Evolutionary conservation across 2,113 vertebrate genomes (phyloP).

Genomic region (Oxyura jamaicensis): DNA sequence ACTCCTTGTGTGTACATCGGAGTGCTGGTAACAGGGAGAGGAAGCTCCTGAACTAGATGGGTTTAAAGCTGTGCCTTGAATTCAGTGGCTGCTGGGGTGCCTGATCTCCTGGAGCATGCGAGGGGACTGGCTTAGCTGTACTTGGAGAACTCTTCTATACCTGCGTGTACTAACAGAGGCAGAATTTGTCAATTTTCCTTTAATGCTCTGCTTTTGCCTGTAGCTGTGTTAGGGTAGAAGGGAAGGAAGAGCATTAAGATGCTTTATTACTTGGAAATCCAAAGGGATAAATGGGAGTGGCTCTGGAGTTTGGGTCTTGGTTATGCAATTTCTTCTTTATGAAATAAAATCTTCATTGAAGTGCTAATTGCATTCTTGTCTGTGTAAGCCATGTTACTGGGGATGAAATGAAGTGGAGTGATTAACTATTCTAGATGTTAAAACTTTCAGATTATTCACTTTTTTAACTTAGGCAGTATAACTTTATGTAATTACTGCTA

Average conservation of each 20-base stretch:
- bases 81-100: not conserved
- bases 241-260: not conserved
- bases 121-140: not conserved
- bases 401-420: not conserved
- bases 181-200: not conserved
- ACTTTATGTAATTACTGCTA: not conserved
- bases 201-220: not conserved
- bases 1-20: not conserved
- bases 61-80: not conserved
- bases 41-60: fast-evolving
- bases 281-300: not conserved
- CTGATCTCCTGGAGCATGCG: not conserved
- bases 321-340: not conserved
- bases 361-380: not conserved
- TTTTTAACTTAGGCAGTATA: not conserved
- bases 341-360: not conserved
- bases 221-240: not conserved
- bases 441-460: not conserved
- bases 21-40: not conserved
- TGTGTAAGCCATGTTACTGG: not conserved
- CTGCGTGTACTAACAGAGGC: not conserved
- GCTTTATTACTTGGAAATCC: not conserved
- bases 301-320: not conserved
- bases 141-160: not conserved
- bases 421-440: not conserved